Evolutionary conservation across 2,113 vertebrate species (phyloP), one percentile per base, ranked within the genome.

Genomic region (Rousettus leschenaultii): DNA sequence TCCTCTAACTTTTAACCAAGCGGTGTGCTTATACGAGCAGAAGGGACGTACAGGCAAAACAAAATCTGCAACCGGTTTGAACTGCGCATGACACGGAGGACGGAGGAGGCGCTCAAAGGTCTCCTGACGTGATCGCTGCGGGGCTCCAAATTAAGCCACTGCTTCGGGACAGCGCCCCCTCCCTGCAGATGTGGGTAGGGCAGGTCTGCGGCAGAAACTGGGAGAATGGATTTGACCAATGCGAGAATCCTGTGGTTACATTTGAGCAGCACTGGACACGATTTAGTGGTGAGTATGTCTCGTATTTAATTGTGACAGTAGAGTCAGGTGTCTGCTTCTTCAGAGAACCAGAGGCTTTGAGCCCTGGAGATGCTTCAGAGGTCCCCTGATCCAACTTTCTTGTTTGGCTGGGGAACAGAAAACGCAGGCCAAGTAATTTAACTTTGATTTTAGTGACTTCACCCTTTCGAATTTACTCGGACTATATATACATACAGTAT

Each of bases 181-280:
- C 21, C 51, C 26, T 15, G 26, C 9, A 21, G 26, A 51, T 6
- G 0, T 10, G 30, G 21, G n/a, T 7, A 22, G 18, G 4, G 2
- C 24, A n/a, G 21, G 26, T 45, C 48, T 28, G 35, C 15, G 12
- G 28, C 35, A 38, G n/a, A 40, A 16, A 10, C 74, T 38, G 61
- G 14, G 59, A 45, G 2, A 22, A 48, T 74, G 13, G 3, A 40
- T 22, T 30, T 26, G 26, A 26, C 73, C 24, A 61, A 14, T 0
- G 0, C 2, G 28, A 4, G n/a, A 21, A 2, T 30, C 30, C 14
- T 15, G 5, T 24, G 68, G 38, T 57, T 40, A 2, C 0, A 0
- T 59, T n/a, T 2, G 33, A 51, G 45, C 18, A 22, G 48, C 24
- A 14, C 13, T 5, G 57, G 24, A 3, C 11, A 1, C 18, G 30